These are phyloP conservation scores for Teleopsis dalmanni DNA, from an alignment of 1,140 invertebrate genomes.

Conservation along the genomic window DNA sequence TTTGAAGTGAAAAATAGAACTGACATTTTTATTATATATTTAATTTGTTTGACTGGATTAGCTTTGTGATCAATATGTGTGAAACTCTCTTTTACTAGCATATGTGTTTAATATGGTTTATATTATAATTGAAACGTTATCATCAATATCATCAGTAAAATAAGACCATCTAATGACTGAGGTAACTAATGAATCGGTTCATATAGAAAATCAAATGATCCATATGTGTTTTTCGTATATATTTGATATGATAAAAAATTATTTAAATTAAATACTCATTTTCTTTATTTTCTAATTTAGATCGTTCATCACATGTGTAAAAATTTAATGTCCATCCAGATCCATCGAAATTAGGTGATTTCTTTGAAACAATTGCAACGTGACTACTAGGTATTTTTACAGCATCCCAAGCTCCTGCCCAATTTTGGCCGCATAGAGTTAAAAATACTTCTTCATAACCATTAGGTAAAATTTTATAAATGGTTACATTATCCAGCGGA, in stretches of 20 bases:
- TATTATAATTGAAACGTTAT: no score
- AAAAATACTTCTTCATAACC: constrained; percentile 27
- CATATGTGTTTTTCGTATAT: not conserved
- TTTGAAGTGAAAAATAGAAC: no score
- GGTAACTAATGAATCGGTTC: not conserved
- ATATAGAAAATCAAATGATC: not conserved
- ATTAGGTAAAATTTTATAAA: constrained; percentile 45
- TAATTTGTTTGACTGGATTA: no score
- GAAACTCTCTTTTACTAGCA: no score
- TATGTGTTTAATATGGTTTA: no score
- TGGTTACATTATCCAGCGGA: constrained; percentile 52
- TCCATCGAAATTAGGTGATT: constrained; percentile 57
- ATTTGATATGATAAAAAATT: not conserved
- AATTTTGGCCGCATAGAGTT: constrained; percentile 47
- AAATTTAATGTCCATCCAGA: constrained; percentile 49
- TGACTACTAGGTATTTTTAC: constrained; percentile 45
- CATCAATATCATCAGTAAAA: no score
- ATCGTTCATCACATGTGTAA: constrained; percentile 10
- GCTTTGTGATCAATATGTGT: no score
- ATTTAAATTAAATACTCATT: not conserved
- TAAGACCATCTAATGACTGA: no score
- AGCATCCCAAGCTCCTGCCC: not conserved
- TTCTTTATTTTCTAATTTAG: not conserved
- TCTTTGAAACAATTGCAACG: constrained; percentile 53
- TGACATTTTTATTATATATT: no score